Conservation (phyloP, 2,113 vertebrate species). For the Coptodon bakossiorum region DNA sequence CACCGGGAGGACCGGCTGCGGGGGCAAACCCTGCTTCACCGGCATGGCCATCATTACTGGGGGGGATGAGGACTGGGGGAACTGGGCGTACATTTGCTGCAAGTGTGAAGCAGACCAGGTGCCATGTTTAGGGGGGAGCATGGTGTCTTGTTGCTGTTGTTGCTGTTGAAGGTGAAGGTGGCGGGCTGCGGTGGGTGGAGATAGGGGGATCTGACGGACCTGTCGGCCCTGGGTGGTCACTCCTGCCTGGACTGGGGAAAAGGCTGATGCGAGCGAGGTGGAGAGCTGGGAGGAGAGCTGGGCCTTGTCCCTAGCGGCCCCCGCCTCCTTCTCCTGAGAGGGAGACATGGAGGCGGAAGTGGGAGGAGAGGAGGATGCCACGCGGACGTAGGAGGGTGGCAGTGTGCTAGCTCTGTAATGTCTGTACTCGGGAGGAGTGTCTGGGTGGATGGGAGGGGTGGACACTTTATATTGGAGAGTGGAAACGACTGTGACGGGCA, state of each 20-base stretch:
- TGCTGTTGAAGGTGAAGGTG: conserved; percentile 64
- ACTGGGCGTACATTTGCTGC: conserved; percentile 68
- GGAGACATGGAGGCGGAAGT: conserved; percentile 58
- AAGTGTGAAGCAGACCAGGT: conserved; percentile 74
- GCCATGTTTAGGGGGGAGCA: conserved; percentile 69
- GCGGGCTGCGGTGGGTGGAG: conserved; percentile 68
- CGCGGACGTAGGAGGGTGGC: conserved; percentile 71
- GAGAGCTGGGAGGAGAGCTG: conserved; percentile 80
- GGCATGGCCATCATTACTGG: conserved; percentile 63
- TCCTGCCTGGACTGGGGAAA: conserved; percentile 75
- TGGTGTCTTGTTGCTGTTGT: conserved; percentile 53
- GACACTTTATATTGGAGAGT: conserved; percentile 79
- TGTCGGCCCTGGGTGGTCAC: conserved; percentile 61
- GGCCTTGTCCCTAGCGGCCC: conserved; percentile 65
- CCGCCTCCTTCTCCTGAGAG: conserved; percentile 64
- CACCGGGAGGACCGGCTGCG: conserved; percentile 67
- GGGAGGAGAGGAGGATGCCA: conserved; percentile 65
- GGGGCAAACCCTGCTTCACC: conserved; percentile 61
- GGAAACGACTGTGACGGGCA: conserved; percentile 73
- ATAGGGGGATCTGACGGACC: conserved; percentile 78
- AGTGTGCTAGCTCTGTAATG: conserved; percentile 70
- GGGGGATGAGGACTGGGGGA: conserved; percentile 66
- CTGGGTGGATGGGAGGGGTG: conserved; percentile 71
- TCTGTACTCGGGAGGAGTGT: conserved; percentile 76
- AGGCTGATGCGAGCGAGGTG: conserved; percentile 71